Conservation (phyloP, 2,888 invertebrate species). For the Plemyria rubiginata region DNA sequence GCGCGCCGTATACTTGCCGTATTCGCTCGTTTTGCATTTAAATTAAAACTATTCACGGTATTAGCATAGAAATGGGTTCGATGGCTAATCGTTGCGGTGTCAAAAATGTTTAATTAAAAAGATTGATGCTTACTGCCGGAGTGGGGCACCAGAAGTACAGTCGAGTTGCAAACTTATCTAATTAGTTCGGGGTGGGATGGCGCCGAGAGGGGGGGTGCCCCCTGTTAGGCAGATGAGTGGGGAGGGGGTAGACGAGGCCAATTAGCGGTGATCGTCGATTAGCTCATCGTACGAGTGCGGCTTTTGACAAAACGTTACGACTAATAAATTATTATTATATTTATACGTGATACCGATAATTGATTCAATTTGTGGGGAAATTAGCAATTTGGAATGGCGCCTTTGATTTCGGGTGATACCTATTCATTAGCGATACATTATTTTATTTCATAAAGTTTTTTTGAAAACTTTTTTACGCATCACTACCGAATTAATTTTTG, state of each 20-base stretch:
- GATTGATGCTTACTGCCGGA: conserved; percentile 82
- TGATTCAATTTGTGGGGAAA: conserved; percentile 53
- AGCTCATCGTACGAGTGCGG: conserved; percentile 83
- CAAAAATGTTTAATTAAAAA: conserved; percentile 85
- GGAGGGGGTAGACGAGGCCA: conserved; percentile 61
- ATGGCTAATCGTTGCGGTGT: conserved; percentile 81
- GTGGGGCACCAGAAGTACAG: conserved; percentile 82
- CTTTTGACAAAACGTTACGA: conserved; percentile 81
- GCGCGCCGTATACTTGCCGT: conserved; percentile 22
- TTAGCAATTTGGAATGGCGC: conserved; percentile 21
- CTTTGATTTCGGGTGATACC: conserved; percentile 7
- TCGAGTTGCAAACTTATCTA: conserved; percentile 84
- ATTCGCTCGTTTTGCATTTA: conserved; percentile 61
- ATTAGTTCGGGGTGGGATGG: conserved; percentile 69
- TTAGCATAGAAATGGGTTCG: conserved; percentile 77
- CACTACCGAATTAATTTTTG: conserved; percentile 6
- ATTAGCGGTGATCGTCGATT: conserved; percentile 85
- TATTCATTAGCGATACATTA: not conserved
- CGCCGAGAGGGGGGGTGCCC: conserved; percentile 32
- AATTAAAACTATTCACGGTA: conserved; percentile 69
- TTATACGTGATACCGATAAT: conserved; percentile 70
- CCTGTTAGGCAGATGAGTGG: conserved; percentile 35
- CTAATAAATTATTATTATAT: conserved; percentile 77
- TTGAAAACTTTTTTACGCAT: no score
- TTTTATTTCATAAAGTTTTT: not conserved